Percentiles rank a stretch among this genome's conserved stretches.
Evolutionary conservation across 2,888 invertebrate genomes (phyloP).

Genomic region (Pemphredon lugubris): DNA sequence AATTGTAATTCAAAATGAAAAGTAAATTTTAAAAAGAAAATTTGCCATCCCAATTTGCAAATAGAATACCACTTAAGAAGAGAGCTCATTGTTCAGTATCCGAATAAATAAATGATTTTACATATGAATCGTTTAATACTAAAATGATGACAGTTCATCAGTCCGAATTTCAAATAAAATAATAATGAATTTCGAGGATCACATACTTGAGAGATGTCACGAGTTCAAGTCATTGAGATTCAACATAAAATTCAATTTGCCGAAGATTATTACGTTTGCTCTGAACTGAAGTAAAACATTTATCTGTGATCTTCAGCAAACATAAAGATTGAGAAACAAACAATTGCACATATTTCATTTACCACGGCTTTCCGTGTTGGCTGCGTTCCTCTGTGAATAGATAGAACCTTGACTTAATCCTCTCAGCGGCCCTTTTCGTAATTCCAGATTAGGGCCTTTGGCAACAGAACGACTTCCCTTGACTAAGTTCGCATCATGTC

Average conservation of each 20-base stretch:
- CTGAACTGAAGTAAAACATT: conserved; percentile 20
- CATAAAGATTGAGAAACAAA: conserved; percentile 69
- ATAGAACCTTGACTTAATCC: conserved; percentile 91
- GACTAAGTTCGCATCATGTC: conserved; percentile 83
- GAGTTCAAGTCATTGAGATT: too few relatives aligned
- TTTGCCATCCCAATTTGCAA: background rate
- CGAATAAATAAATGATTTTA: background rate
- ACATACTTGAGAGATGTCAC: too few relatives aligned
- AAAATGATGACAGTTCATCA: too few relatives aligned
- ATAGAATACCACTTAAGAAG: too few relatives aligned
- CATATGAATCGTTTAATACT: background rate
- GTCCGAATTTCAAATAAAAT: too few relatives aligned
- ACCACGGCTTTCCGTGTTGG: conserved; percentile 81
- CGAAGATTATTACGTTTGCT: too few relatives aligned
- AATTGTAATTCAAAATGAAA: background rate
- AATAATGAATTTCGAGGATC: too few relatives aligned
- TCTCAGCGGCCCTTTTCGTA: conserved; percentile 88
- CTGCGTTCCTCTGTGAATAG: conserved; percentile 85
- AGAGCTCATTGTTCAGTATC: too few relatives aligned
- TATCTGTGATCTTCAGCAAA: conserved; percentile 41
- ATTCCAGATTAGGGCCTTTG: conserved; percentile 86
- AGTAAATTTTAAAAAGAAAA: background rate
- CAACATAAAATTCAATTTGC: too few relatives aligned
- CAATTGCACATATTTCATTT: conserved; percentile 81
- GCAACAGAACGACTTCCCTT: conserved; percentile 80